A percentile compares a stretch with the other conserved stretches of the same genome.
Evolutionary conservation across 2,113 vertebrate genomes (phyloP).

Genomic region (Chionomys nivalis): DNA sequence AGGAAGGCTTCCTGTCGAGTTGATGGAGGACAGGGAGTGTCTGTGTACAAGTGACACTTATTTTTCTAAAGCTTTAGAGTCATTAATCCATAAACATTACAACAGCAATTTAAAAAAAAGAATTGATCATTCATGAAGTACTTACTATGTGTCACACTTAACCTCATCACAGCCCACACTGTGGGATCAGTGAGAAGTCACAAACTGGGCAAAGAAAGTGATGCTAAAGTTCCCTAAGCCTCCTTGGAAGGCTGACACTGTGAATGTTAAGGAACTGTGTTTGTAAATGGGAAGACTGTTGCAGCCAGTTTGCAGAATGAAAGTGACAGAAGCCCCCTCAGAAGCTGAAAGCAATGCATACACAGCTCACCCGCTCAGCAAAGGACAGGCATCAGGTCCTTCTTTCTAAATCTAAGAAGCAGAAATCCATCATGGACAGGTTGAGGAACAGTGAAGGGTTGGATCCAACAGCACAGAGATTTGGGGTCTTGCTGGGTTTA

Average conservation of each 20-base stretch:
- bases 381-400: not conserved
- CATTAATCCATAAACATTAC: not conserved
- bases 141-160: not conserved
- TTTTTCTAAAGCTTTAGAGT: not conserved
- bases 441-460: not conserved
- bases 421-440: not conserved
- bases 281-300: not conserved
- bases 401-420: not conserved
- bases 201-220: not conserved
- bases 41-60: not conserved
- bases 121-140: not conserved
- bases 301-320: not conserved
- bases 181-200: not conserved
- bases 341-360: not conserved
- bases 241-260: constrained; percentile 11
- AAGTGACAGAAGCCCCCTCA: not conserved
- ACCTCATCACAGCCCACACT: not conserved
- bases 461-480: not conserved
- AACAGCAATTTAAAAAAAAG: not conserved
- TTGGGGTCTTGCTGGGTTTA: constrained; percentile 19
- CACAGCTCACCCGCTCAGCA: not conserved
- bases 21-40: not conserved
- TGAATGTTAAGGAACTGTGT: not conserved
- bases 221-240: not conserved
- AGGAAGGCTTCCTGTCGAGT: not conserved